Percentiles rank a stretch among this genome's conserved stretches.
phyloP scores from a whole-genome alignment of 2,888 invertebrate species.

The Laothoe populi region DNA sequence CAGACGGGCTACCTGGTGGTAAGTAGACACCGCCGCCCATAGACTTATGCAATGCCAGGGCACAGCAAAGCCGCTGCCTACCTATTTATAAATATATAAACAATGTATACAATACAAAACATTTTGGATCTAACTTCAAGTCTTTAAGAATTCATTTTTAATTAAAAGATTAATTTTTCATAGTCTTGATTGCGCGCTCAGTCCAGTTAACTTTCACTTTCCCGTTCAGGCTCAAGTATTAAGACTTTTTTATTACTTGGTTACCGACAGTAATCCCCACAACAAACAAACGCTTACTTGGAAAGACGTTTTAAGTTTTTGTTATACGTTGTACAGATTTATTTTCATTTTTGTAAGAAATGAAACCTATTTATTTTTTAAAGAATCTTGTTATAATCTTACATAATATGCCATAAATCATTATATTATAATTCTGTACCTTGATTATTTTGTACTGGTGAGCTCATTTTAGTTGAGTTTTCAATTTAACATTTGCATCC shows the following conservation, averaged over 20 bases:
- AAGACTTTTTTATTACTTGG: constrained; percentile 67
- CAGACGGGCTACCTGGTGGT: too few species aligned
- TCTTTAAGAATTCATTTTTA: constrained; percentile 57
- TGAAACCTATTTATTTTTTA: constrained; percentile 20
- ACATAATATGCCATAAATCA: background rate
- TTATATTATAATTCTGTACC: too few species aligned
- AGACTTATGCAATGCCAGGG: too few species aligned
- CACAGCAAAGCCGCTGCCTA: too few species aligned
- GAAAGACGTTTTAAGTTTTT: constrained; percentile 29
- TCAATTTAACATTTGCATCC: too few species aligned
- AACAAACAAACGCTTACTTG: constrained; percentile 53
- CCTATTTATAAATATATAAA: constrained; percentile 9
- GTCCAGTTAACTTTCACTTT: constrained; percentile 61
- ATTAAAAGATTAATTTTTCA: constrained; percentile 66
- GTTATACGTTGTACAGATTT: constrained; percentile 29
- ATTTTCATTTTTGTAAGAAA: constrained; percentile 19
- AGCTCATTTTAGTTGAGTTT: too few species aligned
- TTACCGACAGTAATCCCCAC: constrained; percentile 57
- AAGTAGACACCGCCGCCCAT: too few species aligned
- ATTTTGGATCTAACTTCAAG: constrained; percentile 30
- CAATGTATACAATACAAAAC: constrained; percentile 9
- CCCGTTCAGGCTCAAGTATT: constrained; percentile 53
- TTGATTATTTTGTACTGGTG: too few species aligned
- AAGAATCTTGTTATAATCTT: background rate
- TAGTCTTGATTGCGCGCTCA: constrained; percentile 62